Base-by-base conservation (phyloP, 2,888 invertebrate species). In the Meliscaeva auricollis region DNA sequence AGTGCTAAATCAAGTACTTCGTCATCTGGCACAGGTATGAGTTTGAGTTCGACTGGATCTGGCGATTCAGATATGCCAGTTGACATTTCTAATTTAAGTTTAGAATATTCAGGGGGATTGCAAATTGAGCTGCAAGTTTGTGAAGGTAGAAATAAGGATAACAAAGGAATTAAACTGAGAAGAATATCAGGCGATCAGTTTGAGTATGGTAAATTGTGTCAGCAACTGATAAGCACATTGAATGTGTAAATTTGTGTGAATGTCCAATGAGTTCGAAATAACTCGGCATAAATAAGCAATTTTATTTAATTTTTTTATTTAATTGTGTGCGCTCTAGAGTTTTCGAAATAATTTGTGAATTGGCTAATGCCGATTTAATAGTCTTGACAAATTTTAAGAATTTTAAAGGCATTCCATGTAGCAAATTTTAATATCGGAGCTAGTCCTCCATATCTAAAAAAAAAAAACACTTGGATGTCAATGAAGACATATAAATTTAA, bases 171-270 rank as follows among this genome's bases (percentile, higher is more conserved):
- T 88, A 97, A 97, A 89, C 94, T 98, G 95, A 93, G 97, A 73
- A 93, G 97, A 89, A 96, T 98, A 89, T 97, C 97, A 0, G 97
- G 97, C 5, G 97, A 98, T 92, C 96, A 96, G 91, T 93, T 96
- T 88, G 96, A 97, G 90, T 97, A 97, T 90, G 96, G 96, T 87
- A 96, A 97, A 91, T 93, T 97, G 48, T 97, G 97, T 91, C 96
- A 97, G 90, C 97, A 97, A 92, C 92, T 98, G 89, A 96, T 97
- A 80, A 96, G 96, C 64, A 97, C 96, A 90, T 95, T 97, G 93
- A 96, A 96, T 77, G 96, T 96, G 90, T 96, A 92, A 76, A 90
- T 90, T 88, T 90, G n/a, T 64, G 41, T 17, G 56, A 48, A 6
- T 68, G 26, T 15, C 26, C 11, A 38, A 35, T 69, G 44, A 22